phyloP scores from a whole-genome alignment of 2,113 vertebrate species.

The Spea multiplicata region DNA sequence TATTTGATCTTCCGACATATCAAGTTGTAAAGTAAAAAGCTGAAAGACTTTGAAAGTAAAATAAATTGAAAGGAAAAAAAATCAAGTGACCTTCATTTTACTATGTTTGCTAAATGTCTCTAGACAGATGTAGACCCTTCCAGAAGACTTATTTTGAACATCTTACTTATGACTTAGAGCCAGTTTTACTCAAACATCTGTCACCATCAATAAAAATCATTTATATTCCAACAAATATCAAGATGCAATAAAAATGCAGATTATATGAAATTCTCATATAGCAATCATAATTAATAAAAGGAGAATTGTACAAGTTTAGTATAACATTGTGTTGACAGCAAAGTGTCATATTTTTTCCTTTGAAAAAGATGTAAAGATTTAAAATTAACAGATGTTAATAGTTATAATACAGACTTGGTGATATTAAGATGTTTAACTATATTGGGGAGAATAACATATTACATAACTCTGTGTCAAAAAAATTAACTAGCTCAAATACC shows the following conservation, averaged over 20 bases:
- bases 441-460: too few species aligned
- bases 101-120: slow-evolving; percentile 49
- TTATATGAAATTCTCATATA: slow-evolving; percentile 7
- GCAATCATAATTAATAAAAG: background rate
- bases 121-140: slow-evolving; percentile 56
- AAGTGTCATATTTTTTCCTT: too few species aligned
- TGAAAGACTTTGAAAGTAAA: slow-evolving; percentile 51
- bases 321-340: too few species aligned
- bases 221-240: slow-evolving; percentile 51
- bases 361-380: too few species aligned
- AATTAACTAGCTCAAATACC: too few species aligned
- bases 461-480: too few species aligned
- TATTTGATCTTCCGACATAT: slow-evolving; percentile 51
- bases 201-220: slow-evolving; percentile 54
- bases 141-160: slow-evolving; percentile 52
- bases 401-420: too few species aligned
- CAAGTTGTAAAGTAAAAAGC: slow-evolving; percentile 42
- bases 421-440: too few species aligned
- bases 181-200: slow-evolving; percentile 55
- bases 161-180: slow-evolving; percentile 35
- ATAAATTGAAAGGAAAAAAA: slow-evolving; percentile 48
- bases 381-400: too few species aligned
- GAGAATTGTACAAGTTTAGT: too few species aligned
- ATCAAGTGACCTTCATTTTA: slow-evolving; percentile 53
- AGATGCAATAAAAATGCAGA: slow-evolving; percentile 33